Evolutionary conservation across 2,797 vertebrate species (phyloP).

Genomic region (Hippopotamyrus pictus): DNA sequence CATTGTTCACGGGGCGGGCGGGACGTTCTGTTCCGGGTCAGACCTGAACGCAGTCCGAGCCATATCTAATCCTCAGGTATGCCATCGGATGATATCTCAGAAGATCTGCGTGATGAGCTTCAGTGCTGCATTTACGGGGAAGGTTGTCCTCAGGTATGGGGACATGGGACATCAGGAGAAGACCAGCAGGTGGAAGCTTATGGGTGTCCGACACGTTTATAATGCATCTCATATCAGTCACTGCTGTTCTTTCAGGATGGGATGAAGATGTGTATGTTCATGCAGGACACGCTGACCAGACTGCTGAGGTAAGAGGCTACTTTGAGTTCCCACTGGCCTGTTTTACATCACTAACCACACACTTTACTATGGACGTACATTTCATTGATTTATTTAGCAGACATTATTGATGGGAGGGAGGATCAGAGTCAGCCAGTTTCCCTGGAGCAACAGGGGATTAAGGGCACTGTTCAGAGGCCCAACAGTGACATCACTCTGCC

Average conservation of each 20-base stretch:
- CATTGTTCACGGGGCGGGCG: conserved; percentile 75
- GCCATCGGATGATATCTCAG: neutral
- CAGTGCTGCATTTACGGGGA: neutral
- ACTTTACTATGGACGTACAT: neutral
- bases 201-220: neutral
- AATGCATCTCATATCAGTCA: neutral
- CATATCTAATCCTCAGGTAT: conserved; percentile 71
- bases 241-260: conserved; percentile 71
- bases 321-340: neutral
- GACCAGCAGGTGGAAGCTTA: neutral
- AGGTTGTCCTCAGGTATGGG: neutral
- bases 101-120: neutral
- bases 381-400: neutral
- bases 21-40: conserved; percentile 88
- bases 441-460: neutral
- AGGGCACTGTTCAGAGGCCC: neutral
- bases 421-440: neutral
- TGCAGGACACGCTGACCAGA: conserved; percentile 86
- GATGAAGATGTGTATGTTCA: conserved; percentile 89
- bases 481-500: neutral
- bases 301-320: conserved; percentile 72
- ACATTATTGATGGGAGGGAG: neutral
- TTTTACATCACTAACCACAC: neutral
- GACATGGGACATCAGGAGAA: neutral
- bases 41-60: conserved; percentile 81